A percentile compares a stretch with the other conserved stretches of the same genome.
phyloP scores from a whole-genome alignment of 2,113 vertebrate species.

The Alces alces region DNA sequence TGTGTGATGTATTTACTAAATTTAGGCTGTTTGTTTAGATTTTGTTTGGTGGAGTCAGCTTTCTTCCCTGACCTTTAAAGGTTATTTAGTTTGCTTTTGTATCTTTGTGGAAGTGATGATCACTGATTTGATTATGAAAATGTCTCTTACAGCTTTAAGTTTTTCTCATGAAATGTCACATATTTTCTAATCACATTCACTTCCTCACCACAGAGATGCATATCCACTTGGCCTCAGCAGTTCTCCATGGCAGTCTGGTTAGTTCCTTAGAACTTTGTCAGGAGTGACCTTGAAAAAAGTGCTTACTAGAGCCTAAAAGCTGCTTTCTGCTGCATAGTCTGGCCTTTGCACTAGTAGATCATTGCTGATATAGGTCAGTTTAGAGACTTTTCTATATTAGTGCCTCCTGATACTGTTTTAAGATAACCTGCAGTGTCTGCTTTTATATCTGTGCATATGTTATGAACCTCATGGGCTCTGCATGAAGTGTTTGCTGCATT shows the following conservation, averaged over 20 bases:
- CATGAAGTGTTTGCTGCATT: conserved; percentile 40
- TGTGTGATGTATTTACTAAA: conserved; percentile 38
- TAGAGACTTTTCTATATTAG: conserved; percentile 24
- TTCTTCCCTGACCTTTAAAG: conserved; percentile 12
- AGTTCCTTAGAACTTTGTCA: conserved; percentile 41
- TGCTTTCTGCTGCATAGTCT: background rate
- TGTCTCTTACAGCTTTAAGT: conserved; percentile 42
- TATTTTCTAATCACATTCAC: conserved; percentile 5
- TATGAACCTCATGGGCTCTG: background rate
- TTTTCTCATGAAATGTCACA: conserved; percentile 12
- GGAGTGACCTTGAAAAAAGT: conserved; percentile 32
- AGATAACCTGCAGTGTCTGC: conserved; percentile 9
- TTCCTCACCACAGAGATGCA: background rate
- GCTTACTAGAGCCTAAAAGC: background rate
- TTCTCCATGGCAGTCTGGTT: conserved; percentile 25
- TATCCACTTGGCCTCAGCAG: background rate
- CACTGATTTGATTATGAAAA: conserved; percentile 51
- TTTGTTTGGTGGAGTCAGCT: conserved; percentile 27
- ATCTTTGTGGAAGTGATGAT: conserved; percentile 44
- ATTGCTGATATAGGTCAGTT: background rate
- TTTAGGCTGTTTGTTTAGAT: conserved; percentile 28
- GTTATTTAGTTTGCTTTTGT: conserved; percentile 40
- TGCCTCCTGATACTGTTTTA: conserved; percentile 31
- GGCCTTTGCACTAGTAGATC: conserved; percentile 20
- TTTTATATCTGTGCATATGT: conserved; percentile 44